Base-by-base conservation (phyloP, 2,888 invertebrate species). In the Habrosyne pyritoides region DNA sequence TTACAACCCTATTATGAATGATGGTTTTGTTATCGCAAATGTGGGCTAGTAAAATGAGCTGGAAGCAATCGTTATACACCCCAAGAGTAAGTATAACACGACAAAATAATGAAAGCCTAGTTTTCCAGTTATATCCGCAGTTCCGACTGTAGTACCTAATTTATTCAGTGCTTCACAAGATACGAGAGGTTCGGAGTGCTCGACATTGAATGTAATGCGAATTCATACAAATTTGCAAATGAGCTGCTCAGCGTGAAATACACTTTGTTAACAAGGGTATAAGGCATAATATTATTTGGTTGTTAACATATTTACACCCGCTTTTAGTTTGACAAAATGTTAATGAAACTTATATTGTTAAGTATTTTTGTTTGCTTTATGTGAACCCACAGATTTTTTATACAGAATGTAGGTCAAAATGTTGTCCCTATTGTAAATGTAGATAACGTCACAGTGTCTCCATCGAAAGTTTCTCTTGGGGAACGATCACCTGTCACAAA, bases 91-190 rank as follows among this genome's bases (percentile, higher is more conserved):
- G 60, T 46, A 42, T 51, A 57, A 66, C 57, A 55, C 57, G 50
- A 59, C 62, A 61, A 61, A 64, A 58, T 58, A 58, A 59, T 52
- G 57, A 59, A 61, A 54, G 55, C 57, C 63, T 66, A 64, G 64
- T 62, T 69, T 64, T 55, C 66, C 64, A 67, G 60, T 73, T 66
- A 63, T 56, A 61, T 42, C 53, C 54, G 52, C 54, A 62, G 63
- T 64, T 59, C 47, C 47, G 53, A 56, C 63, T 60, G 63, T 61
- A 63, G 60, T 64, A 63, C 56, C 61, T 73, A 72, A 73, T 73
- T 73, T 73, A 73, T 72, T 69, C 68, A 73, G 63, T 61, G 63
- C 64, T 65, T 53, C 53, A 61, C 59, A 53, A 66, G 69, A 64
- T 59, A 67, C 57, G 53, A 64, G 64, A 62, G 63, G 55, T 54